phyloP scores from a whole-genome alignment of 2,888 invertebrate species.

The Amblyjoppa fuscipennis region DNA sequence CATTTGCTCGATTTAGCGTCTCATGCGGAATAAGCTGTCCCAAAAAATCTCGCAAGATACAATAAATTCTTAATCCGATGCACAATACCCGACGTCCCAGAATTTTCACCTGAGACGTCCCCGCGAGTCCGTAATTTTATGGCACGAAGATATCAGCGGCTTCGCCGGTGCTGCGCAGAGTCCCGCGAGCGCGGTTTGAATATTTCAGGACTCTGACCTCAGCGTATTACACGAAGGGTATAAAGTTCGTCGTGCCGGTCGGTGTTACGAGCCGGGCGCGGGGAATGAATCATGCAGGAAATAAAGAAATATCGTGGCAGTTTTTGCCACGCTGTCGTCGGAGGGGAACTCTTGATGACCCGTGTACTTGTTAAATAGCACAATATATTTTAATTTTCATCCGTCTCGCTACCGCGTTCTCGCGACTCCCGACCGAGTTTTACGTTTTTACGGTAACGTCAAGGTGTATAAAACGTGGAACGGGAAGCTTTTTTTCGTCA shows the following conservation, averaged over 20 bases:
- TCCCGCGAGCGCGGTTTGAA: slow-evolving; percentile 59
- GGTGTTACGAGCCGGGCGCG: background rate
- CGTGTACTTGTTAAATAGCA: slow-evolving; percentile 22
- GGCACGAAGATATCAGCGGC: slow-evolving; percentile 8
- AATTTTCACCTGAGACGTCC: background rate
- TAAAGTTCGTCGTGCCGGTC: slow-evolving; percentile 19
- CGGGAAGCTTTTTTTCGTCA: background rate
- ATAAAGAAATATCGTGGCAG: slow-evolving; percentile 49
- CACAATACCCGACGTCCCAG: slow-evolving; percentile 16
- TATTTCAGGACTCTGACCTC: slow-evolving; percentile 65
- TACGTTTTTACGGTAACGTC: background rate
- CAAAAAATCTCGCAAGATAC: background rate
- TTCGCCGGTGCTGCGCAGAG: slow-evolving; percentile 28
- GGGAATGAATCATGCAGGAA: slow-evolving; percentile 36
- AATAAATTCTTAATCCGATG: background rate
- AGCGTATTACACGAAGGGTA: slow-evolving; percentile 49
- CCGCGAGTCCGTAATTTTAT: slow-evolving; percentile 35
- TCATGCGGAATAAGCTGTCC: no score
- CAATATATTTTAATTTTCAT: slow-evolving; percentile 49
- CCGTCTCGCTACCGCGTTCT: background rate
- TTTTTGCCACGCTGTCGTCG: background rate
- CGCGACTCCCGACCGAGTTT: background rate
- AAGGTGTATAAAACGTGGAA: slow-evolving; percentile 13
- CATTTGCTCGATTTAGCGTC: no score
- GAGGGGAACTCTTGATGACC: background rate